Percentiles rank a stretch among this genome's conserved stretches.
phyloP scores from a whole-genome alignment of 2,797 vertebrate species.

The Aplochiton taeniatus region DNA sequence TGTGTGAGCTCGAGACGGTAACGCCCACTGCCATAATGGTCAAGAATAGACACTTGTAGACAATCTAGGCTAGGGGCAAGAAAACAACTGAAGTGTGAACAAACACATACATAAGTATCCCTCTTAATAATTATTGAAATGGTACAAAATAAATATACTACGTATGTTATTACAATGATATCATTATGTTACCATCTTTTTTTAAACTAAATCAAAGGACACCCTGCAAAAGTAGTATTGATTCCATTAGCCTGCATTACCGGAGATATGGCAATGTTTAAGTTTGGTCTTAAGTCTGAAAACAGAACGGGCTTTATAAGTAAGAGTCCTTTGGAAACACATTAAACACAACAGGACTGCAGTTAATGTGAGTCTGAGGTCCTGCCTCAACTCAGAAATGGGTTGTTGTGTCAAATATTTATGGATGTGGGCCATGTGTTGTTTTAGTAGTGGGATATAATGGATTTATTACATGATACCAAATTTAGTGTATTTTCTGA shows the following conservation, averaged over 20 bases:
- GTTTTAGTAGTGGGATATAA: constrained; percentile 63
- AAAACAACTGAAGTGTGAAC: too few species aligned
- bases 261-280: constrained; percentile 45
- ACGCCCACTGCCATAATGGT: background rate
- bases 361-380: constrained; percentile 41
- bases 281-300: constrained; percentile 17
- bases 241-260: constrained; percentile 30
- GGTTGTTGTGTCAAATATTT: constrained; percentile 65
- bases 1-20: background rate
- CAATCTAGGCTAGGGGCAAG: too few species aligned
- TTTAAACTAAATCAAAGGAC: too few species aligned
- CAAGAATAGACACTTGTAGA: too few species aligned
- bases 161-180: too few species aligned
- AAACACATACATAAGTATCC: too few species aligned
- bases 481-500: constrained; percentile 23
- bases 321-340: constrained; percentile 30
- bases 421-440: constrained; percentile 51
- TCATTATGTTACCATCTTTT: too few species aligned
- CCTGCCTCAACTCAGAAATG: constrained; percentile 53
- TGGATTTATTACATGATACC: constrained; percentile 58
- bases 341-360: constrained; percentile 32
- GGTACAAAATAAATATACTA: too few species aligned
- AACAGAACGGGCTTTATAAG: constrained; percentile 23
- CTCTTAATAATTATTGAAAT: too few species aligned
- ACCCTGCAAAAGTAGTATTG: constrained; percentile 29